Base-by-base conservation (phyloP, 2,888 invertebrate species). In the Xestia c-nigrum region DNA sequence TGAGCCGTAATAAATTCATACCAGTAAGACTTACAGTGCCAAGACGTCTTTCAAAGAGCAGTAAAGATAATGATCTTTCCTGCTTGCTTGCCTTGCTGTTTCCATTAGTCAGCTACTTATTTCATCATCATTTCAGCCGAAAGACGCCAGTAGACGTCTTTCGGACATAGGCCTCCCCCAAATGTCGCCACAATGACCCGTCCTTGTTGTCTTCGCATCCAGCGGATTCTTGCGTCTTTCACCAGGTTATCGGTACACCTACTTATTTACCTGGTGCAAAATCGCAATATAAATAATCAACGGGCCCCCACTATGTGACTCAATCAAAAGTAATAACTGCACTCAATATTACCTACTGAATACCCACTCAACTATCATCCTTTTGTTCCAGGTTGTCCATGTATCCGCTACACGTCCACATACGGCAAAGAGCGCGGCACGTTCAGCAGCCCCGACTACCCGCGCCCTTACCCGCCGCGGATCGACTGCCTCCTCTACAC, bases 401-500 rank as follows among this genome's bases (percentile, higher is more conserved):
- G 99, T 94, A 97, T 98, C 89, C 97, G 98, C 84, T 99, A 98
- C 96, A 98, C 98, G 90, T 98, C 98, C 88, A 98, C 98, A 82
- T 98, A 98, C 94, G 98, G 98, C 89, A 98, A 98, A 94, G 98
- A 98, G 93, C 98, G 97, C 87, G 99, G 98, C 86, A 97, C 97
- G 68, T 99, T 99, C 97, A 98, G 97, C 91, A 98, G 98, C 89
- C 99, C 99, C 31, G 98, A 98, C 96, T 98, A 98, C 95, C 98
- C 99, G 7, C 97, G 97, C 85, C 97, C 98, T 72, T 98, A 98
- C 95, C 98, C 98, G 16, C 93, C 97, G 74, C 97, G 97, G 90
- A 97, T 98, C 93, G 98, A 98, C 97, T 99, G 99, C 93, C 97
- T 99, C 72, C 97, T 99, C 72, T 99, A 98, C 97, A 98, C 98